phyloP scores from a whole-genome alignment of 2,113 vertebrate genomes.

The Ceuthmochares aereus region DNA sequence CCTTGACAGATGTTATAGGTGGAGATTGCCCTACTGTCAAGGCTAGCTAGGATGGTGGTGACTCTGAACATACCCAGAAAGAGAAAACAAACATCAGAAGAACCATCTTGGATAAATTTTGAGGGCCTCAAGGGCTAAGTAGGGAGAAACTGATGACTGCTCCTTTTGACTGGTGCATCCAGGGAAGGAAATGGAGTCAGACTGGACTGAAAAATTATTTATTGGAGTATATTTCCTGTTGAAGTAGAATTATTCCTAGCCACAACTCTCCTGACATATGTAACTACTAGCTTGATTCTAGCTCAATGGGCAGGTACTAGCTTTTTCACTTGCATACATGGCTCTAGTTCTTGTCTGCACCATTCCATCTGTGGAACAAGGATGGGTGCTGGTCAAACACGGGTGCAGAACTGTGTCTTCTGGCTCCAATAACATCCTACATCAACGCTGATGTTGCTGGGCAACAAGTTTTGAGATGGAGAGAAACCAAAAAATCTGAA shows the following conservation, averaged over 20 bases:
- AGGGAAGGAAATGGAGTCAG: not conserved
- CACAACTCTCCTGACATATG: not conserved
- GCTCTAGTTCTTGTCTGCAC: not conserved
- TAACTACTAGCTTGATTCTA: not conserved
- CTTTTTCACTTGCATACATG: fast-evolving
- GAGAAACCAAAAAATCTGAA: not conserved
- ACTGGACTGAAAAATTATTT: not conserved
- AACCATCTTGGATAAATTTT: not conserved
- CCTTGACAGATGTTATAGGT: not conserved
- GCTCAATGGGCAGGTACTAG: not conserved
- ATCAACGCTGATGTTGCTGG: not conserved
- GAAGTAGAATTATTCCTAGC: not conserved
- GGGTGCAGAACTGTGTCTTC: not conserved
- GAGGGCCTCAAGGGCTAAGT: not conserved
- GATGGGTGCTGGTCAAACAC: not conserved
- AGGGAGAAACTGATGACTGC: not conserved
- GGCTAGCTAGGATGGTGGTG: not conserved
- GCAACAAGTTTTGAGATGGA: not conserved
- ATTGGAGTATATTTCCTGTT: not conserved
- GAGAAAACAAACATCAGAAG: not conserved
- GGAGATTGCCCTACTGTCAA: not conserved
- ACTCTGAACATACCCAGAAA: not conserved
- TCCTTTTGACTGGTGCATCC: not conserved
- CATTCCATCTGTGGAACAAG: not conserved
- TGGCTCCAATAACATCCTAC: not conserved